Base-by-base conservation (phyloP, 1,140 invertebrate species). In the Rhopalosiphum maidis region DNA sequence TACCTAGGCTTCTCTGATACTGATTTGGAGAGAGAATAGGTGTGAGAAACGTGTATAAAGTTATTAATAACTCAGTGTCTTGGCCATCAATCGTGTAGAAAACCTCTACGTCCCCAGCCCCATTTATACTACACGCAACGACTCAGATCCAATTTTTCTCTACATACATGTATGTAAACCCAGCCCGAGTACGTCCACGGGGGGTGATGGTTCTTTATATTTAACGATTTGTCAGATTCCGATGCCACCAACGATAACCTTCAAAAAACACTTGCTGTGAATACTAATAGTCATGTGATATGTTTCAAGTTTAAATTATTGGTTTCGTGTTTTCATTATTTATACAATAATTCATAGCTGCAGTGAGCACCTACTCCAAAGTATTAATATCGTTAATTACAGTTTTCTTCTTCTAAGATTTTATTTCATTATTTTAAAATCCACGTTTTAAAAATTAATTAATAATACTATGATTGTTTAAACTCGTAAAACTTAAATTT, bases 1-100 rank as follows among this genome's bases (percentile, higher is more conserved):
- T 0, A 77, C n/a, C n/a, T 15, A 22, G 5, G 30, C 30, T 77
- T 85, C 7, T 43, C 2, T 25, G 37, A 41, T 85, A 43, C 25
- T 48, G 85, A 48, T 87, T 87, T 15, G 43, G 15, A 46, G 43
- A 87, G 22, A 85, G 7, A 41, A 25, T 25, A 41, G 2, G 23
- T n/a, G 41, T 46, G 43, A 18, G 41, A 87, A 48, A 46, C 85
- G 85, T 22, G 85, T 87, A 87, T 87, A 46, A 46, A 30, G 85
- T 88, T 88, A 88, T 88, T 88, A 88, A 88, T 88, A 88, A 51
- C 87, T 88, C 48, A 21, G 87, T 54, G 87, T 88, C 87, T 54
- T 8, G n/a, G 46, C 87, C 87, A 88, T 88, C 87, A 88, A 88
- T 88, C 48, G 87, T 54, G 85, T 25, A 46, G 18, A 30, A n/a